Conservation (phyloP, 2,113 vertebrate species). For the Camelus bactrianus region DNA sequence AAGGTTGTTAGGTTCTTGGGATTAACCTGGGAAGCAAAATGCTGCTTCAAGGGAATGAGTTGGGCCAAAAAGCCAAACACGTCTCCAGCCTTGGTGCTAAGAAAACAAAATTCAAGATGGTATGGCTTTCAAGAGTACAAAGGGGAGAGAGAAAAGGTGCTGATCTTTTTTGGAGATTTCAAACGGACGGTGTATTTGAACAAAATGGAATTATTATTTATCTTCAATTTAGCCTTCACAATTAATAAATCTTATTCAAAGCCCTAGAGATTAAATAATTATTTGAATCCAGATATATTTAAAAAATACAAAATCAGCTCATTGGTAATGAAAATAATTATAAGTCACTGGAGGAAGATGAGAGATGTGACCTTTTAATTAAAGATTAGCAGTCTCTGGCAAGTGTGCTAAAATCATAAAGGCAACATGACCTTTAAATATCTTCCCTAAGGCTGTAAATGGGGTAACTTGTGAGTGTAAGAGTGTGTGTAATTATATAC, state of each 20-base stretch:
- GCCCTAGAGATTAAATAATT: constrained; percentile 75
- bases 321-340: constrained; percentile 84
- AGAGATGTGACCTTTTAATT: constrained; percentile 87
- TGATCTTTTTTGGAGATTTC: neutral
- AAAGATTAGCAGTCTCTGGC: constrained; percentile 83
- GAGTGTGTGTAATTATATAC: neutral
- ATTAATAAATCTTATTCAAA: constrained; percentile 63
- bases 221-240: constrained; percentile 76
- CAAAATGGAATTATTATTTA: constrained; percentile 61
- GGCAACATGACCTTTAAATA: constrained; percentile 83
- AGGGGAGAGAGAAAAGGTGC: neutral
- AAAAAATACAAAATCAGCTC: constrained; percentile 79
- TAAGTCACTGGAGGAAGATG: constrained; percentile 79
- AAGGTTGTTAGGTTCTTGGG: neutral
- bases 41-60: neutral
- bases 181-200: constrained; percentile 52
- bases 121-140: neutral
- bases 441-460: constrained; percentile 78
- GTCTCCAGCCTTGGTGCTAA: neutral
- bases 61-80: neutral
- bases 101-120: neutral
- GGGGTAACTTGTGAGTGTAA: constrained; percentile 24
- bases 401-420: constrained; percentile 79
- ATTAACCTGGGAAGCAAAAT: neutral
- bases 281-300: constrained; percentile 79